Percentiles rank a stretch among this genome's conserved stretches.
phyloP scores from a whole-genome alignment of 2,113 vertebrate genomes.

The Noctilio leporinus region DNA sequence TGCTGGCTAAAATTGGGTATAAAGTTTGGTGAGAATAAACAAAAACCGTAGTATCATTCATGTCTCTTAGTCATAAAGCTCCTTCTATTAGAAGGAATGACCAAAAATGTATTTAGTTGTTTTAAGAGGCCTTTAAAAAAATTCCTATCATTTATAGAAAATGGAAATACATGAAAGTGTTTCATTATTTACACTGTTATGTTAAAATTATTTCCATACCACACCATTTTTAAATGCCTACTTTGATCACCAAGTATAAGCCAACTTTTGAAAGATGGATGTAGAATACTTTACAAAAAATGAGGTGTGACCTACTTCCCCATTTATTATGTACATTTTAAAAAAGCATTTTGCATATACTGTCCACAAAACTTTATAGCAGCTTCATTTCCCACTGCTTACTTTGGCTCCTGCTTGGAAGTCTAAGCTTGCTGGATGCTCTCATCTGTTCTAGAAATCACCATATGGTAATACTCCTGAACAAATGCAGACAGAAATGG shows the following conservation, averaged over 20 bases:
- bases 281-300: slow-evolving; percentile 23
- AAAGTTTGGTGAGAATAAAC: slow-evolving; percentile 25
- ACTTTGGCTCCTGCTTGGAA: slow-evolving; percentile 37
- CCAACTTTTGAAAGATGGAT: slow-evolving; percentile 19
- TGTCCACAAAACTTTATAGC: slow-evolving; percentile 47
- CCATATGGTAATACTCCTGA: not conserved
- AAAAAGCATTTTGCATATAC: slow-evolving; percentile 44
- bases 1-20: slow-evolving; percentile 38
- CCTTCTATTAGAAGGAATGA: not conserved
- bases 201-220: slow-evolving; percentile 18
- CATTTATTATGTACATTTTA: slow-evolving; percentile 24
- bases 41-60: not conserved
- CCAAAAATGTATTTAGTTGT: not conserved
- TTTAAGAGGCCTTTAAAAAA: not conserved
- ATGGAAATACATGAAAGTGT: slow-evolving; percentile 11
- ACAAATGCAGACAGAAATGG: slow-evolving; percentile 43
- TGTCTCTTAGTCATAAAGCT: not conserved
- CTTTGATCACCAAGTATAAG: slow-evolving; percentile 18
- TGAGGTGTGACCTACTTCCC: slow-evolving; percentile 31
- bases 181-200: slow-evolving; percentile 21
- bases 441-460: slow-evolving; percentile 42
- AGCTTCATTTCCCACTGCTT: slow-evolving; percentile 42
- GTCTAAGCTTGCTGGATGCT: slow-evolving; percentile 21
- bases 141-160: slow-evolving; percentile 9
- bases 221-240: slow-evolving; percentile 9